Evolutionary conservation across 2,888 invertebrate species (phyloP), one percentile per base, ranked within the genome.

Genomic region (Sussaba pulchella): DNA sequence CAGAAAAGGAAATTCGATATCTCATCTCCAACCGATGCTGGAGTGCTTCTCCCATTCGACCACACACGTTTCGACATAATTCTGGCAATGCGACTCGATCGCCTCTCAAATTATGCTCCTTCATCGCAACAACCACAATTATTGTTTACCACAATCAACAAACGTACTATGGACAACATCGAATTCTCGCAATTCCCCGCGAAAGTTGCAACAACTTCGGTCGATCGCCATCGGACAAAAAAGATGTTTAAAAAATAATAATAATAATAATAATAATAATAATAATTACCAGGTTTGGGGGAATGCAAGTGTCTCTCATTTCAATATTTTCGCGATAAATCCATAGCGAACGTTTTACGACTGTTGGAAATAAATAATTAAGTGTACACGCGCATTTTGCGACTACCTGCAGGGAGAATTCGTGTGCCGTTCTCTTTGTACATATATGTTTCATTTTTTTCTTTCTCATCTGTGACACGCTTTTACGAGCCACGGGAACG

Each of bases 271-370:
- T n/a, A n/a, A n/a, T n/a, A n/a, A n/a, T n/a, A n/a, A n/a, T 50
- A 57, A 66, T 43, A 45, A 39, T 45, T 17, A 19, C 4, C 21
- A 21, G n/a, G 21, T 6, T 10, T 54, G 70, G 14, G 21, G 19
- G 45, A 66, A 57, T 50, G 45, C 85, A 84, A n/a, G 87, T 87
- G 87, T 86, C 85, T 88, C 89, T 87, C 87, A 89, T 91, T 90
- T 90, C 88, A 90, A 91, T 91, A 91, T 89, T 89, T 90, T 85
- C 83, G 83, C 89, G 88, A 91, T 91, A 91, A 91, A 91, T 91
- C 88, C 87, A 86, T 84, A 81, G 79, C 47, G 79, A 76, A 76
- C 82, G 81, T 88, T 91, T 91, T 90, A 90, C 89, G 90, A 90
- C 88, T 88, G 81, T 75, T 81, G 86, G 84, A 87, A n/a, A 91